Evolutionary conservation across 2,113 vertebrate genomes (phyloP), one percentile per base, ranked within the genome.

Genomic region (Neotragus pygmaeus): DNA sequence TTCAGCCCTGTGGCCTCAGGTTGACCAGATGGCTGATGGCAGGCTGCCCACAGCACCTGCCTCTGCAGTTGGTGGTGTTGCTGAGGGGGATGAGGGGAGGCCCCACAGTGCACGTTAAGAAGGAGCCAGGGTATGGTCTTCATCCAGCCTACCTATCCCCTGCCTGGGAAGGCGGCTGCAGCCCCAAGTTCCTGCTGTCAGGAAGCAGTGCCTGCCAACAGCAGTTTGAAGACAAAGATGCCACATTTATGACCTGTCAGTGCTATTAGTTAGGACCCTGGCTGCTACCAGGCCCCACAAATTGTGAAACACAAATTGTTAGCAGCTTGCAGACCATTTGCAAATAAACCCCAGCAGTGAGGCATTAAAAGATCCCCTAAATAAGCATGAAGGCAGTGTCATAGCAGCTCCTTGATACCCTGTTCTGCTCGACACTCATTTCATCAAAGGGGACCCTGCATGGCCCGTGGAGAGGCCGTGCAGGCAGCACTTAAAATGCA

Each of bases 401-500:
- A 0, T 4, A 2, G 39, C 58, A 53, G 77, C 84, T 36, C 25
- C 88, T 53, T 86, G 6, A 3, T 49, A 14, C 28, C 81, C 77
- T 60, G 30, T 45, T 7, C 92, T 70, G 87, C 53, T 3, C 4
- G 53, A 92, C 8, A 51, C 95, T 84, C 86, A 90, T 87, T 96
- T 91, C 96, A 73, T 19, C 90, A 81, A 87, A 95, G 51, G 49
- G 64, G 80, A 94, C 83, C 17, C 33, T 1, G 0, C 30, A 27
- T 1, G 3, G 51, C 82, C 86, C 0, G 0, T 2, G 47, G 64
- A 27, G 75, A 64, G 62, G 90, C 97, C 88, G 89, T n/a, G 43
- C 77, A 55, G 87, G 95, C 78, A 60, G 97, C 94, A 6, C 30
- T 90, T 64, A 57, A 97, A 95, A 97, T 94, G 98, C 98, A 96